Evolutionary conservation across 2,113 vertebrate genomes (phyloP).

Genomic region (Todiramphus saurophagus): DNA sequence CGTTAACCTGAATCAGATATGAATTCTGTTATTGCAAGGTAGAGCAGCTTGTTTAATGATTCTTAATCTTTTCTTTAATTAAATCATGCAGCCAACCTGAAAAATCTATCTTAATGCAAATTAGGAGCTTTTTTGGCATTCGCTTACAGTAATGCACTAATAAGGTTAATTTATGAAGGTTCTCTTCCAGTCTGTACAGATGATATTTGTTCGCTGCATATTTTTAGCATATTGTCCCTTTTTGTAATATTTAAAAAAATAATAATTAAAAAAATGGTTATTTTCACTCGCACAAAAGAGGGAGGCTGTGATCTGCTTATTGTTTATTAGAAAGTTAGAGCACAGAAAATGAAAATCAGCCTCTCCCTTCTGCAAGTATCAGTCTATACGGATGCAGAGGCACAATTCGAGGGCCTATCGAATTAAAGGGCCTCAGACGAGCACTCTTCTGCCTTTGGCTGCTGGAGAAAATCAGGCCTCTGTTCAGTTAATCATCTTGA

Average conservation of each 20-base stretch:
- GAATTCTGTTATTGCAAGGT: slow-evolving; percentile 99
- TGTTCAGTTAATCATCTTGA: neutral
- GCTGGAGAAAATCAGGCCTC: neutral
- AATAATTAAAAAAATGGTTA: slow-evolving; percentile 68
- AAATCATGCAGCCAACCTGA: slow-evolving; percentile 99
- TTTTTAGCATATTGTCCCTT: slow-evolving; percentile 91
- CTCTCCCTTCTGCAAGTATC: slow-evolving; percentile 31
- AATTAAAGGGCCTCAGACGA: slow-evolving; percentile 48
- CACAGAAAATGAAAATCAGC: slow-evolving; percentile 54
- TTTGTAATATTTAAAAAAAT: slow-evolving; percentile 80
- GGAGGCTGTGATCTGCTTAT: slow-evolving; percentile 67
- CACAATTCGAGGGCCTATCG: slow-evolving; percentile 32
- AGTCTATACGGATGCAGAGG: slow-evolving; percentile 34
- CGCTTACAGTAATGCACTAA: slow-evolving; percentile 99
- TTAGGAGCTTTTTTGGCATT: slow-evolving; percentile 99
- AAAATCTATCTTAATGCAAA: slow-evolving; percentile 99
- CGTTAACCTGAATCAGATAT: slow-evolving; percentile 99
- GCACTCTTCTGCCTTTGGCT: slow-evolving; percentile 6
- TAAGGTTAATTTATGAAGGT: slow-evolving; percentile 99
- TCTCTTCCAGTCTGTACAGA: slow-evolving; percentile 99
- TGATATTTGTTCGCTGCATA: slow-evolving; percentile 92
- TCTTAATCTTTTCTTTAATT: slow-evolving; percentile 99
- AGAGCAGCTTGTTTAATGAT: slow-evolving; percentile 99
- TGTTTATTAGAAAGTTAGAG: slow-evolving; percentile 70
- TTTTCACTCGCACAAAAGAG: slow-evolving; percentile 75